Percentiles rank a stretch among this genome's conserved stretches.
These are phyloP conservation scores for Spilosoma lubricipeda DNA, from an alignment of 2,888 invertebrate genomes.

Conservation along the genomic window DNA sequence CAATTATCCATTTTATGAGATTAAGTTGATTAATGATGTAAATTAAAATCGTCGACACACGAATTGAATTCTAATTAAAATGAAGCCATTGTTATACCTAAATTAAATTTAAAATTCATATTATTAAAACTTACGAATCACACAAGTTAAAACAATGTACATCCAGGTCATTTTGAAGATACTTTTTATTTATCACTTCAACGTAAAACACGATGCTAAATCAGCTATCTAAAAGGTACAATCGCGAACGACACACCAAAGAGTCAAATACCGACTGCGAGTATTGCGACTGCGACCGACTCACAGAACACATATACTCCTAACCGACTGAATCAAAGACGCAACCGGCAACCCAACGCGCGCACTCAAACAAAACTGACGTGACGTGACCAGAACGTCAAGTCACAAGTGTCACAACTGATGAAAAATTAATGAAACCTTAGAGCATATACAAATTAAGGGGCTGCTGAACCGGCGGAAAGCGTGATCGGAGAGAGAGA, in stretches of 20 bases:
- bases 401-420: too few relatives aligned
- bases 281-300: too few relatives aligned
- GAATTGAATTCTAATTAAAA: not conserved
- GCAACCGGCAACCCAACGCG: not conserved
- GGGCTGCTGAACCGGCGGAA: too few relatives aligned
- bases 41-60: not conserved
- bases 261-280: too few relatives aligned
- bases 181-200: not conserved
- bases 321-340: too few relatives aligned
- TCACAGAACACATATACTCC: too few relatives aligned
- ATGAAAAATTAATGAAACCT: not conserved
- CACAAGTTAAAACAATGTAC: constrained; percentile 22
- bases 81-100: not conserved
- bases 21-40: not conserved
- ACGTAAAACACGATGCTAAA: constrained; percentile 1
- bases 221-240: not conserved
- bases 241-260: not conserved
- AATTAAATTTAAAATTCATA: not conserved
- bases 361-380: not conserved
- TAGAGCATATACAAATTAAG: too few relatives aligned
- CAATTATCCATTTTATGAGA: not conserved
- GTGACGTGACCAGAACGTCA: too few relatives aligned
- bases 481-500: too few relatives aligned
- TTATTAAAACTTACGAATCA: constrained; percentile 45
- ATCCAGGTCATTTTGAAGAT: constrained; percentile 21